Evolutionary conservation across 2,113 vertebrate genomes (phyloP), one percentile per base, ranked within the genome.

Genomic region (Puntigrus tetrazona): DNA sequence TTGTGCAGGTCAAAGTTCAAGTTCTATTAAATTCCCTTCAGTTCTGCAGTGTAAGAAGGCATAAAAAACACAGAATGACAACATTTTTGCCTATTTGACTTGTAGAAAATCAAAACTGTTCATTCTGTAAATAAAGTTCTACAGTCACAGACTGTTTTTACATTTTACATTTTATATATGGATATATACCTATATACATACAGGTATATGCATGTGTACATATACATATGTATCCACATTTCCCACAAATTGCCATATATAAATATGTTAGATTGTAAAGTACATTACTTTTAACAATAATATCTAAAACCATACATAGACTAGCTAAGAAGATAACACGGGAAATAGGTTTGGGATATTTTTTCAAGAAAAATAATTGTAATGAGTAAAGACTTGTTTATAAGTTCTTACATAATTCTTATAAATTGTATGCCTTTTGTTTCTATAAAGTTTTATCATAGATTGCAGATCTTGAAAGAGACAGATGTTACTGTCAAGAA

Each of bases 41-140:
- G 5, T 55, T 27, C 11, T 79, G 3, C 29, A 45, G 29, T 55
- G 5, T 41, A 43, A 29, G 18, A 47, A 20, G 41, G 16, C 20
- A 45, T 1, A 63, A 25, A n/a, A 79, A 63, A 6, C 27, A 47
- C 59, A 67, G 61, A 81, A 81, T 81, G 78, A 63, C 59, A 16
- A 63, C 14, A 18, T 63, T 7, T 43, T 38, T 16, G 29, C 52
- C n/a, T 57, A 36, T n/a, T 69, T 38, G 67, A 70, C 67, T 13
- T 22, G 20, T 55, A 36, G n/a, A 69, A 80, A 72, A 7, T 9
- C 0, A 27, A 45, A 59, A 55, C 5, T 38, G 16, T n/a, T 77
- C 31, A 47, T 80, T 84, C 38, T 81, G 57, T 61, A 55, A 87
- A 84, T 87, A 87, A 87, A 84, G 36, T 65, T 84, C 29, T 27